A percentile compares a stretch with the other conserved stretches of the same genome.
phyloP scores from a whole-genome alignment of 2,888 invertebrate species.

The Ceratothoa steindachneri region DNA sequence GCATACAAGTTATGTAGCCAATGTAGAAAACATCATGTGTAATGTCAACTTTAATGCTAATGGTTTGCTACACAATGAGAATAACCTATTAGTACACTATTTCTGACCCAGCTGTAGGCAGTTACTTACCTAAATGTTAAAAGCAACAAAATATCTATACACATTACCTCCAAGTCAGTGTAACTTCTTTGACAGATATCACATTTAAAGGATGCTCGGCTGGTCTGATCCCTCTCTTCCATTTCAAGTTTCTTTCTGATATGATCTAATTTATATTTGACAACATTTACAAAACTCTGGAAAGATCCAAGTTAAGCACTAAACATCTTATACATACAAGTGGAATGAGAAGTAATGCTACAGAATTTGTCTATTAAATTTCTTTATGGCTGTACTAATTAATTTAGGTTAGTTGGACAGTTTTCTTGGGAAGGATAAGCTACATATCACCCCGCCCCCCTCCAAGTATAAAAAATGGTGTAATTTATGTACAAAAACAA shows the following conservation, averaged over 20 bases:
- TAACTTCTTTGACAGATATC: slow-evolving; percentile 85
- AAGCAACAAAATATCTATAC: no score
- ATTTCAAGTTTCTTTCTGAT: slow-evolving; percentile 92
- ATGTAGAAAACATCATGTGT: no score
- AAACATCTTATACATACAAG: slow-evolving; percentile 1
- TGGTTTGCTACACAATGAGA: no score
- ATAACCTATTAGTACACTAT: no score
- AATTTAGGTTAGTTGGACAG: background rate
- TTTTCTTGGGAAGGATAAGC: no score
- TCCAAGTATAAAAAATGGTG: no score
- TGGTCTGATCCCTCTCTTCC: slow-evolving; percentile 56
- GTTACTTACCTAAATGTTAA: no score
- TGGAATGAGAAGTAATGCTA: background rate
- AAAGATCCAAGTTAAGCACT: slow-evolving; percentile 43
- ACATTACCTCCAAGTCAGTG: slow-evolving; percentile 81
- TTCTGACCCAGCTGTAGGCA: no score
- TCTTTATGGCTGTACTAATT: background rate
- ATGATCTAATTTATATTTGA: slow-evolving; percentile 93
- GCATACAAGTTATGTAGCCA: no score
- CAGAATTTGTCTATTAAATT: background rate
- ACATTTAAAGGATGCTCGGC: slow-evolving; percentile 88
- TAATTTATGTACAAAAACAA: no score
- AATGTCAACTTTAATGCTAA: no score
- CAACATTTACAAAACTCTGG: slow-evolving; percentile 87
- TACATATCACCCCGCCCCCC: no score